These are phyloP conservation scores for Pelusios castaneus DNA, from an alignment of 2,113 vertebrate genomes.

Conservation along the genomic window DNA sequence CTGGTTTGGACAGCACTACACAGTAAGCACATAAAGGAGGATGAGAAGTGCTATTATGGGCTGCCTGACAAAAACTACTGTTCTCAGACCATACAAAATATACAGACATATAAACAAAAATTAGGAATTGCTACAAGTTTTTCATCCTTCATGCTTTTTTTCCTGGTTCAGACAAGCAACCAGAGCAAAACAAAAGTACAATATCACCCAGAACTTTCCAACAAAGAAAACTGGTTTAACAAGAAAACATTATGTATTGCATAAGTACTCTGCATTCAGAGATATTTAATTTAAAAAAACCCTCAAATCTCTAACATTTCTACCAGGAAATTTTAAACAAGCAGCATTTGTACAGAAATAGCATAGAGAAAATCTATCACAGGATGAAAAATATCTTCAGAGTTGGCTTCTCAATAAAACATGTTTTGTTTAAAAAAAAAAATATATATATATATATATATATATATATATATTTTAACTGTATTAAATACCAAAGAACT, in stretches of 20 bases:
- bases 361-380: neutral
- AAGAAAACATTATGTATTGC: neutral
- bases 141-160: neutral
- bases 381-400: neutral
- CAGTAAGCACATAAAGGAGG: conserved; percentile 21
- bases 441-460: too few species aligned
- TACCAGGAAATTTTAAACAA: neutral
- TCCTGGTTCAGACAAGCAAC: neutral
- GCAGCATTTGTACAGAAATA: neutral
- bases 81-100: conserved; percentile 38
- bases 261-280: neutral
- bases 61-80: neutral
- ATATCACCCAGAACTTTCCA: neutral
- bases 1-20: neutral
- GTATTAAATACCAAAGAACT: neutral
- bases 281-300: neutral
- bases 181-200: neutral
- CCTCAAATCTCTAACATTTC: neutral
- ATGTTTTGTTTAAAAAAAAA: too few species aligned
- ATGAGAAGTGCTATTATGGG: conserved; percentile 11
- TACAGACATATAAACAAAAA: neutral
- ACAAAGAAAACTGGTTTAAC: neutral
- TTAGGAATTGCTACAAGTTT: neutral
- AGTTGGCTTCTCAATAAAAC: neutral
- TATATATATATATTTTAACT: too few species aligned